Base-by-base conservation (phyloP, 53 echinoderm and acorn worm genomes). In the Zoroaster sp. region DNA sequence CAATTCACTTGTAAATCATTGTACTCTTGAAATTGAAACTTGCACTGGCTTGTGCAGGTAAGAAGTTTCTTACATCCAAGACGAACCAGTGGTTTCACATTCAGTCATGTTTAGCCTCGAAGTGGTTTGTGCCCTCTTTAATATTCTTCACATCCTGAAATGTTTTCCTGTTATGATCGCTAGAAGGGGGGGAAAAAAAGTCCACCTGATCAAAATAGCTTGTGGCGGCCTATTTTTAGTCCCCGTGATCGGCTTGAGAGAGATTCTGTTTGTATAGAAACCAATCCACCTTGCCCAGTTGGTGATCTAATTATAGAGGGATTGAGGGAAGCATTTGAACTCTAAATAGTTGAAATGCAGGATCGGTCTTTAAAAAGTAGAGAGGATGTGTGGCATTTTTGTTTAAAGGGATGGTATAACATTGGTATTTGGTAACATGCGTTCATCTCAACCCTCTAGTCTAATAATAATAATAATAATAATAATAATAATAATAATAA, bases 91-190 rank as follows among this genome's bases (percentile, higher is more conserved):
- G 28, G 63, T 28, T 28, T 10, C 23, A 59, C 63, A 59, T 47
- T 12, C 4, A 7, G 47, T 76, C 33, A 15, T 28, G 2, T 32
- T 33, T 10, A 30, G 33, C 47, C 32, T 30, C 42, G 4, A 47
- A 23, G 28, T 76, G 34, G 49, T 10, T 34, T 12, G 4, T 15
- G 17, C 4, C 35, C 1, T 2, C 9, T 3, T 1, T 17, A 13
- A n/a, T 31, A 15, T 32, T 1, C 17, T 47, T 76, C 35, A 34
- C 32, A 51, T 76, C 51, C 76, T 51, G 46, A 51, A 49, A n/a
- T 39, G 38, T 25, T 47, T 76, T 76, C 76, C 76, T 76, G 76
- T 76, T 76, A 33, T 76, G 47, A 47, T 47, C 63, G 30, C 76
- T 33, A n/a, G 15, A 32, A n/a, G n/a, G n/a, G n/a, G n/a, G n/a